phyloP scores from a whole-genome alignment of 2,797 vertebrate genomes.

The Gallinago stenura region DNA sequence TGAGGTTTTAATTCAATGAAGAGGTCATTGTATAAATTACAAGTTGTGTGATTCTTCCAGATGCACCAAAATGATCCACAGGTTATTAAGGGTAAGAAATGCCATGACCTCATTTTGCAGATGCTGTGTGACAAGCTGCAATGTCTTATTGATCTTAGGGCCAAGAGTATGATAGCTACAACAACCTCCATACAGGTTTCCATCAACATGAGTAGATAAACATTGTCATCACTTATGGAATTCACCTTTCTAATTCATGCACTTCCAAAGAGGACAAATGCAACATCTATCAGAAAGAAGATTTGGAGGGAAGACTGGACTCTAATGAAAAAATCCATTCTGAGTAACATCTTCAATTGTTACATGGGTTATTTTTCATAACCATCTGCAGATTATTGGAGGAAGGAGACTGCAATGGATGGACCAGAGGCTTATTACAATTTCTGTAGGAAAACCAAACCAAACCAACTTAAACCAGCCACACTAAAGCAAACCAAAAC shows the following conservation, averaged over 20 bases:
- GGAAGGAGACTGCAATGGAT: background rate
- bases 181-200: background rate
- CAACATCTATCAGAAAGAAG: background rate
- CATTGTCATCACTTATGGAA: background rate
- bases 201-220: background rate
- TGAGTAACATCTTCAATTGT: background rate
- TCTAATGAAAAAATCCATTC: background rate
- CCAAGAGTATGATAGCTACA: background rate
- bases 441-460: background rate
- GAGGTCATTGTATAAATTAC: background rate
- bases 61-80: background rate
- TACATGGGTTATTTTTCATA: background rate
- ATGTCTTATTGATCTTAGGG: background rate
- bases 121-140: background rate
- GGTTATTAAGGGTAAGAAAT: conserved; percentile 6
- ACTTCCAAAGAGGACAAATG: background rate
- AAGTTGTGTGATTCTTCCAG: background rate
- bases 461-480: background rate
- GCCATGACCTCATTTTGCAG: background rate
- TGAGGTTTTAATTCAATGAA: background rate
- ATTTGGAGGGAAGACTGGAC: background rate
- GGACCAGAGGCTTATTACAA: background rate
- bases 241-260: background rate
- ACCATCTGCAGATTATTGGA: background rate
- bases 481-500: background rate